Percentiles rank a stretch among this genome's conserved stretches.
phyloP scores from a whole-genome alignment of 2,888 invertebrate genomes.

The Catonia carolina region DNA sequence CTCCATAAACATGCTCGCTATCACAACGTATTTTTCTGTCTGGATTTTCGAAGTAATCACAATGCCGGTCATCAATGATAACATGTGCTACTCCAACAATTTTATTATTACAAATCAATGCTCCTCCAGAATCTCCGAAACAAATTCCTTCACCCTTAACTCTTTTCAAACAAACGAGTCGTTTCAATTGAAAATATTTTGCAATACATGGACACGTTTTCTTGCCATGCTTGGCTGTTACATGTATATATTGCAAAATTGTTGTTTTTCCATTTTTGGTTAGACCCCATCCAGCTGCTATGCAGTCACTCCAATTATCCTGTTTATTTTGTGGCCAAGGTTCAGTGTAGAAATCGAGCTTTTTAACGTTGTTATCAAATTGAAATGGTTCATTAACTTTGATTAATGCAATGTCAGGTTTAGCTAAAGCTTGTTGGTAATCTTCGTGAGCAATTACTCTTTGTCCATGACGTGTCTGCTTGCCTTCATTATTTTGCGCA shows the following conservation, averaged over 20 bases:
- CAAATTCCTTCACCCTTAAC: neutral
- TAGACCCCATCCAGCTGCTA: neutral
- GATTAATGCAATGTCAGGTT: neutral
- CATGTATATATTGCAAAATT: neutral
- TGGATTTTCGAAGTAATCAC: neutral
- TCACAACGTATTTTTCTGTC: neutral
- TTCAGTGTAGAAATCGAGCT: neutral
- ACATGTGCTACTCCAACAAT: neutral
- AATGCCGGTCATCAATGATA: neutral
- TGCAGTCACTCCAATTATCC: neutral
- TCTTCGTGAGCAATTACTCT: neutral
- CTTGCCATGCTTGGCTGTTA: neutral
- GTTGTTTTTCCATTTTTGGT: neutral
- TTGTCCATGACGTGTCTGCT: neutral
- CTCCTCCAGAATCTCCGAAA: constrained; percentile 2
- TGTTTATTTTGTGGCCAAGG: neutral
- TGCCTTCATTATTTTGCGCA: neutral
- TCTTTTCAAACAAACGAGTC: neutral
- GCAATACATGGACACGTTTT: neutral
- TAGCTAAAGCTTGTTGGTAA: neutral
- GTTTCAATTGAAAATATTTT: neutral
- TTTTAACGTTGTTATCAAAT: neutral
- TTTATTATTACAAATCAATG: neutral
- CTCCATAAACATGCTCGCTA: neutral
- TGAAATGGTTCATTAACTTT: neutral